These are phyloP conservation scores for Nothura maculosa DNA, from an alignment of 2,797 vertebrate species.

Conservation along the genomic window DNA sequence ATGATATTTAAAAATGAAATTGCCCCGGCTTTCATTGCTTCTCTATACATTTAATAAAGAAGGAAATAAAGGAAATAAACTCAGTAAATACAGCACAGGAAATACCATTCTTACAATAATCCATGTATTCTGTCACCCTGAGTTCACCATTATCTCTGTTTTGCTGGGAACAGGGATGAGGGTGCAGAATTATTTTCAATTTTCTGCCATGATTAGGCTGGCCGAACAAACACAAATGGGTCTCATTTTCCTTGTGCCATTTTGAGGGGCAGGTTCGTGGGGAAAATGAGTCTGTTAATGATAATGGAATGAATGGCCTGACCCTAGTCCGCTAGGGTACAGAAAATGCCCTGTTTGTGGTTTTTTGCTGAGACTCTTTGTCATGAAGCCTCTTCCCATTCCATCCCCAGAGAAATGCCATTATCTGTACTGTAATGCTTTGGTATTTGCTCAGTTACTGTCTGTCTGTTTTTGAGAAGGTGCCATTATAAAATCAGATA, in stretches of 20 bases:
- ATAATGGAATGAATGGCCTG: slow-evolving; percentile 25
- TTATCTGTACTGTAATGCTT: background rate
- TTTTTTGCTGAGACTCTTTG: background rate
- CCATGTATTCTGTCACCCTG: background rate
- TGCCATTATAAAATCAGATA: background rate
- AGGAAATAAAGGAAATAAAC: background rate
- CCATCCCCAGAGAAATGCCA: background rate
- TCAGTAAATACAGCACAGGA: background rate
- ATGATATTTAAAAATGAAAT: slow-evolving; percentile 55
- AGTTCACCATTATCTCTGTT: slow-evolving; percentile 8
- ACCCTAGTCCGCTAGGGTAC: background rate
- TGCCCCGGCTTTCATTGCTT: slow-evolving; percentile 29
- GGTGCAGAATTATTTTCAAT: background rate
- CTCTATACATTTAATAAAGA: slow-evolving; percentile 35
- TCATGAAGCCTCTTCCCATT: background rate
- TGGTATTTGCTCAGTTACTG: background rate
- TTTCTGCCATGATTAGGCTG: slow-evolving; percentile 1
- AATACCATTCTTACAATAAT: background rate
- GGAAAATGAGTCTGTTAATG: background rate
- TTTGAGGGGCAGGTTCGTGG: slow-evolving; percentile 28
- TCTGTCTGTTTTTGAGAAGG: background rate
- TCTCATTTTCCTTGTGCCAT: slow-evolving; percentile 15
- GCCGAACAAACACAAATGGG: slow-evolving; percentile 9
- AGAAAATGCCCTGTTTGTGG: background rate
- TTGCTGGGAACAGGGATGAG: background rate